These are phyloP conservation scores for Gasterosteus aculeatus DNA, from an alignment of 2,113 vertebrate species.

Conservation along the genomic window DNA sequence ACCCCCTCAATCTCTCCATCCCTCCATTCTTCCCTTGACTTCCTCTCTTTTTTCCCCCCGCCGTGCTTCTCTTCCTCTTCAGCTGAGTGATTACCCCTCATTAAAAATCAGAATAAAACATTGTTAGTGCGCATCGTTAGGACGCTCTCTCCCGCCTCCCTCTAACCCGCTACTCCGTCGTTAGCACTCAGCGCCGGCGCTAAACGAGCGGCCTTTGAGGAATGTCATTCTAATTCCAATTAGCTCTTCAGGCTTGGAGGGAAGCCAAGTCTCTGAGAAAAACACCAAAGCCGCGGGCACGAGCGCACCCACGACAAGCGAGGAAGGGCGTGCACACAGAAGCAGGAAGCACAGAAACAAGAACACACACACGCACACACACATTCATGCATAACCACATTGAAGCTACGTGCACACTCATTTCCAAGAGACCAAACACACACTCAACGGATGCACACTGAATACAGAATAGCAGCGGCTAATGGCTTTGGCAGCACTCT, in stretches of 20 bases:
- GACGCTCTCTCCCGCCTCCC: conserved; percentile 71
- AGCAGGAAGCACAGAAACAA: not conserved
- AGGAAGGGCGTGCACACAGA: conserved; percentile 51
- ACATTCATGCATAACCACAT: conserved; percentile 41
- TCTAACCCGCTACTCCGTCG: conserved; percentile 70
- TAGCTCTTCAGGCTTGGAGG: conserved; percentile 97
- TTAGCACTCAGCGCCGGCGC: conserved; percentile 90
- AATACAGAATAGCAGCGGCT: conserved; percentile 88
- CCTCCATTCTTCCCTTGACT: conserved; percentile 35
- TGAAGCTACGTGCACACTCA: conserved; percentile 54
- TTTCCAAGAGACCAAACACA: conserved; percentile 62
- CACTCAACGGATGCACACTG: conserved; percentile 66
- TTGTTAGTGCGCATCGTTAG: conserved; percentile 99
- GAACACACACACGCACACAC: conserved; percentile 41
- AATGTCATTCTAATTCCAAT: conserved; percentile 99
- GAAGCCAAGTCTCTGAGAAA: conserved; percentile 85
- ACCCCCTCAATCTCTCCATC: conserved; percentile 25
- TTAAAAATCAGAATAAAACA: conserved; percentile 99
- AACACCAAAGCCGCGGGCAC: conserved; percentile 67
- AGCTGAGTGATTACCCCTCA: conserved; percentile 98
- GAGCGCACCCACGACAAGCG: conserved; percentile 58
- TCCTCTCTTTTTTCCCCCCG: conserved; percentile 58
- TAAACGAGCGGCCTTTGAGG: conserved; percentile 98
- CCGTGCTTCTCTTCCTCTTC: conserved; percentile 84
- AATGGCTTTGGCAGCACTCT: conserved; percentile 95